Conservation (phyloP, 2,113 vertebrate genomes). For the Ailurus styani region DNA sequence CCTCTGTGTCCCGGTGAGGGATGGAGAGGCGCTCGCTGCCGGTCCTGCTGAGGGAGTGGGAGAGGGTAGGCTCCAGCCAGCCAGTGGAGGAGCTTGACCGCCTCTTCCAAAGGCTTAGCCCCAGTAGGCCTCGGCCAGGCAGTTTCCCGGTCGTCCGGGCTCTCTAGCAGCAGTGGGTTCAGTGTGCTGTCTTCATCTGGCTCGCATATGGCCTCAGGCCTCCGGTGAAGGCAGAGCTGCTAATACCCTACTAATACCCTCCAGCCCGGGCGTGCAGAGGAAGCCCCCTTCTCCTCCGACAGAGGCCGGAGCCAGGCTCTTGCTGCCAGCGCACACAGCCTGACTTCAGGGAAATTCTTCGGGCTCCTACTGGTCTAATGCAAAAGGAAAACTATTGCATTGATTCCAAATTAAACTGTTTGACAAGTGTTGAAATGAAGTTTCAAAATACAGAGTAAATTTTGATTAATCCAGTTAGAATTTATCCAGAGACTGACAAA, state of each 20-base stretch:
- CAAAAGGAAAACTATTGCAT: not conserved
- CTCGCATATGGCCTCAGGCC: not conserved
- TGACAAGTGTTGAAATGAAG: conserved; percentile 14
- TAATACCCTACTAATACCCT: not conserved
- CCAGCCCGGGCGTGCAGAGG: not conserved
- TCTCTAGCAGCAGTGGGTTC: not conserved
- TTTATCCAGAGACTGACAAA: conserved; percentile 30
- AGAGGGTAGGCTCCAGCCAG: not conserved
- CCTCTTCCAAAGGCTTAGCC: not conserved
- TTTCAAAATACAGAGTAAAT: conserved; percentile 26
- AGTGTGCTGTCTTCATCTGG: not conserved
- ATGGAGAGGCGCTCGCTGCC: not conserved
- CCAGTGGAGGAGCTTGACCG: not conserved
- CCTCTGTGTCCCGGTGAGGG: not conserved
- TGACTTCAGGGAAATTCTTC: not conserved
- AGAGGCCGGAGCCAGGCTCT: not conserved
- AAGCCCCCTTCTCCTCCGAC: not conserved
- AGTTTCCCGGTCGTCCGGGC: not conserved
- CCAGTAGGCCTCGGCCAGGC: not conserved
- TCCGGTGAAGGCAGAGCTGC: not conserved
- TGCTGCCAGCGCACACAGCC: not conserved
- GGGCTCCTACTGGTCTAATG: not conserved
- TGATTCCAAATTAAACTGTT: conserved; percentile 39
- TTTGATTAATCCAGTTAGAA: conserved; percentile 31
- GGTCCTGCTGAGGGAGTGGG: not conserved